These are phyloP conservation scores for Hydroisotoma schaefferi DNA, from an alignment of 2,888 invertebrate genomes.

Conservation along the genomic window DNA sequence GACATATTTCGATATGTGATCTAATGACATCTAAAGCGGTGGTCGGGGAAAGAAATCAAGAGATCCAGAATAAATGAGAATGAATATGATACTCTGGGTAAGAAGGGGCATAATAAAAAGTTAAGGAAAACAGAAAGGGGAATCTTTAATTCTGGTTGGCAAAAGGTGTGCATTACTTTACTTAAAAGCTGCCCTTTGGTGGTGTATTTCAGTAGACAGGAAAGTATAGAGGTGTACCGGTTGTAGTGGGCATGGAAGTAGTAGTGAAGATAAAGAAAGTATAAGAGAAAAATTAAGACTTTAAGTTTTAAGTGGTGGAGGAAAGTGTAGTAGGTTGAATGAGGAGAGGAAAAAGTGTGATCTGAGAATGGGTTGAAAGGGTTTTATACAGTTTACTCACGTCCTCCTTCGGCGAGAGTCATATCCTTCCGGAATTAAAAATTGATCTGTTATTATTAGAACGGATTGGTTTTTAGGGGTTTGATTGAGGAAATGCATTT, in stretches of 20 bases:
- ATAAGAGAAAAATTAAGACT: conserved; percentile 7
- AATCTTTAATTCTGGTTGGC: no score
- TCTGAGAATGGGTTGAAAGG: neutral
- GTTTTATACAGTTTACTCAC: conserved; percentile 23
- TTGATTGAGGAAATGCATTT: conserved; percentile 18
- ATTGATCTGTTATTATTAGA: conserved; percentile 39
- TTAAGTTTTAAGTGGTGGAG: no score
- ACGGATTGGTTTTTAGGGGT: conserved; percentile 27
- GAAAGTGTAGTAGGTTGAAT: conserved; percentile 1
- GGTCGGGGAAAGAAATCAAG: no score
- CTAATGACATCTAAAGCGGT: no score
- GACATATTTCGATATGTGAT: no score
- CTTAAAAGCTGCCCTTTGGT: no score
- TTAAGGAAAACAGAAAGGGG: no score
- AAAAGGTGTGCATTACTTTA: no score
- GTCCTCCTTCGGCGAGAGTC: conserved; percentile 24
- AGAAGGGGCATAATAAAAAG: neutral
- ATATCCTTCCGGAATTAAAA: conserved; percentile 32
- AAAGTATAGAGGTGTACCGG: no score
- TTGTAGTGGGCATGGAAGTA: no score
- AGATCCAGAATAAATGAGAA: no score
- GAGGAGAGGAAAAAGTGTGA: conserved; percentile 4
- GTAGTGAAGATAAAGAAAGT: neutral
- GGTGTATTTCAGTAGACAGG: no score
- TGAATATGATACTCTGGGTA: neutral